Conservation (phyloP, 2,888 invertebrate genomes). For the Drosophila multiciliata region DNA sequence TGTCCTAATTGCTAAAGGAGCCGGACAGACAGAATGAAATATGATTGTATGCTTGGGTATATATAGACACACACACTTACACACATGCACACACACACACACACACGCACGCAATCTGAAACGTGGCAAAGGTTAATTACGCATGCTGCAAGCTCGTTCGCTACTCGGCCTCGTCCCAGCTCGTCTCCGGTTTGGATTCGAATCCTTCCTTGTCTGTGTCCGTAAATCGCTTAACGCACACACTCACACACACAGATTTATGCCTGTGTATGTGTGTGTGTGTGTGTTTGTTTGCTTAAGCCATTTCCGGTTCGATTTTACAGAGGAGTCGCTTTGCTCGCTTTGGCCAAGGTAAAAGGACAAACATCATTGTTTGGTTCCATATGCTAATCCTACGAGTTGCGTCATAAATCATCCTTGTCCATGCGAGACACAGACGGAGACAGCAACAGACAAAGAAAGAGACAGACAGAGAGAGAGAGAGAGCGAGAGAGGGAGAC, state of each 20-base stretch:
- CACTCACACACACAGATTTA: conserved; percentile 16
- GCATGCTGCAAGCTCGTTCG: conserved; percentile 69
- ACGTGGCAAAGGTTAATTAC: conserved; percentile 78
- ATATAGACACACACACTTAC: conserved; percentile 14
- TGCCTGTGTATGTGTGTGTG: conserved; percentile 5
- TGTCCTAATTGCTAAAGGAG: conserved; percentile 69
- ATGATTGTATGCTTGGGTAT: conserved; percentile 59
- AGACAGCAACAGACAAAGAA: not conserved
- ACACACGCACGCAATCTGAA: conserved; percentile 16
- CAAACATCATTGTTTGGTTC: conserved; percentile 75
- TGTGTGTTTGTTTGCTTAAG: conserved; percentile 65
- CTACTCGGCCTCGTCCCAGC: conserved; percentile 8
- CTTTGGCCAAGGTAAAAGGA: conserved; percentile 35
- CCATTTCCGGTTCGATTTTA: conserved; percentile 79
- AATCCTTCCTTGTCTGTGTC: conserved; percentile 43
- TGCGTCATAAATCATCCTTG: conserved; percentile 72
- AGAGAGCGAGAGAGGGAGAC: conserved; percentile 8
- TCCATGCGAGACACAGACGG: conserved; percentile 26
- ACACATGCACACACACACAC: conserved; percentile 9
- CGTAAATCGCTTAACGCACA: conserved; percentile 60
- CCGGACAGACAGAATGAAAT: conserved; percentile 70
- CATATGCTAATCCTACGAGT: conserved; percentile 76
- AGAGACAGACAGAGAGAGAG: conserved; percentile 3
- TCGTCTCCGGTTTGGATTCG: conserved; percentile 32
- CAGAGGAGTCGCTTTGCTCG: conserved; percentile 17